Evolutionary conservation across 2,113 vertebrate genomes (phyloP), one percentile per base, ranked within the genome.

Genomic region (Chunga burmeisteri): DNA sequence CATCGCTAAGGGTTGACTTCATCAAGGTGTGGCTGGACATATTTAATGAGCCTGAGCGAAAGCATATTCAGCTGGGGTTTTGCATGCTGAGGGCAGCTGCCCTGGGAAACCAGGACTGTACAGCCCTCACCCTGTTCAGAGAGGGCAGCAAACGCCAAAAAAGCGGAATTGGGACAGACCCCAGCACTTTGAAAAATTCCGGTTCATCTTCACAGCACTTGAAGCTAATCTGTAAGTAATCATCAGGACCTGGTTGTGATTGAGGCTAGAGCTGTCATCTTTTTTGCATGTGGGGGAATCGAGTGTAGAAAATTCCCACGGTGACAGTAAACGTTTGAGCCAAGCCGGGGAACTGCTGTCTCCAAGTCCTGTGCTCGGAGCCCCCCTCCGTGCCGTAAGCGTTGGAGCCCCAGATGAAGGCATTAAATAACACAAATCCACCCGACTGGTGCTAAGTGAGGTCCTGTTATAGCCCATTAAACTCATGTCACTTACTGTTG

Each of bases 1-100:
- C 80, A 52, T 95, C 0, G 8, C n/a, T 71, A 25, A 73, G 75
- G 42, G 79, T 32, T 96, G 88, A 91, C 88, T 70, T 96, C 92
- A 94, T 88, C 72, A 74, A 92, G 92, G 94, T 77, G 86, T 88
- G 94, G 88, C 90, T 93, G 80, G 49, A 88, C 93, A 53, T 40
- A 70, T 17, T 94, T 93, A 53, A 73, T 0, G 16, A 93, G 82
- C 42, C 13, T 12, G 29, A 83, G 67, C 12, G 38, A 75, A 75
- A 84, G 79, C 42, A 17, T 1, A 2, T 4, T 2, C 32, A 66
- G 83, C 67, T 71, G 80, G 47, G 44, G 42, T 9, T 62, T 27
- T 44, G 62, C n/a, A 7, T 18, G 65, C 66, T 10, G 36, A 58
- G 44, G 66, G 72, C 68, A 66, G 42, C 26, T 62, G 47, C 13